A percentile compares a stretch with the other conserved stretches of the same genome.
Conservation (phyloP, 1,140 invertebrate species). For the Heliconius himera region DNA sequence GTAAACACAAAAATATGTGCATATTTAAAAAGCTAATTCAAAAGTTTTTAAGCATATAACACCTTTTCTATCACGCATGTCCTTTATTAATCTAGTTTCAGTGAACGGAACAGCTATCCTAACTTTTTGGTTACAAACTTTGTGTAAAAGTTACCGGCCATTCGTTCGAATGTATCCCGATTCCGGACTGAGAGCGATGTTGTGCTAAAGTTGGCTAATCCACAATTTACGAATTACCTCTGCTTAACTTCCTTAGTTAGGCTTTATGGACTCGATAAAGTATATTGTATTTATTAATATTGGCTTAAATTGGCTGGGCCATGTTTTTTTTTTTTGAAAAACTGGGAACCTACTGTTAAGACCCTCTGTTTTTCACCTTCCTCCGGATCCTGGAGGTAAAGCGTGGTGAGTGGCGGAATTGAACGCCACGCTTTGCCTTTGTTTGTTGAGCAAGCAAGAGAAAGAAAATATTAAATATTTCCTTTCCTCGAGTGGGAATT, state of each 20-base stretch:
- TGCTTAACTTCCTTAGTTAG: neutral
- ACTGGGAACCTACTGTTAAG: no score
- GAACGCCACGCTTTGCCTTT: no score
- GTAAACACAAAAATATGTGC: no score
- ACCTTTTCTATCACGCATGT: neutral
- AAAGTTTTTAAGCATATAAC: conserved; percentile 1
- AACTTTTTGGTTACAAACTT: conserved; percentile 1
- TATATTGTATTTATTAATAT: neutral
- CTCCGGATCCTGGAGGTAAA: no score
- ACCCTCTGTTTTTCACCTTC: no score
- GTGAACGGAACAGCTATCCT: neutral
- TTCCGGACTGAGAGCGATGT: neutral
- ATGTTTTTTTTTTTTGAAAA: no score
- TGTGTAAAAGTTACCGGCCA: neutral
- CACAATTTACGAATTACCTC: conserved; percentile 6
- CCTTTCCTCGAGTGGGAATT: no score
- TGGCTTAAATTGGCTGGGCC: neutral
- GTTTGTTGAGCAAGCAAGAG: no score
- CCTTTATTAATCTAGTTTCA: conserved; percentile 9
- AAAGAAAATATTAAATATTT: no score
- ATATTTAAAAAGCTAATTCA: neutral
- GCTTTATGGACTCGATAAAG: conserved; percentile 7
- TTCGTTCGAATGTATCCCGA: conserved; percentile 7
- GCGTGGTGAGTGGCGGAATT: no score
- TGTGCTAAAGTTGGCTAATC: neutral